Conservation (phyloP, 64 coral and sea anemone species). For the Pachyseris speciosa region DNA sequence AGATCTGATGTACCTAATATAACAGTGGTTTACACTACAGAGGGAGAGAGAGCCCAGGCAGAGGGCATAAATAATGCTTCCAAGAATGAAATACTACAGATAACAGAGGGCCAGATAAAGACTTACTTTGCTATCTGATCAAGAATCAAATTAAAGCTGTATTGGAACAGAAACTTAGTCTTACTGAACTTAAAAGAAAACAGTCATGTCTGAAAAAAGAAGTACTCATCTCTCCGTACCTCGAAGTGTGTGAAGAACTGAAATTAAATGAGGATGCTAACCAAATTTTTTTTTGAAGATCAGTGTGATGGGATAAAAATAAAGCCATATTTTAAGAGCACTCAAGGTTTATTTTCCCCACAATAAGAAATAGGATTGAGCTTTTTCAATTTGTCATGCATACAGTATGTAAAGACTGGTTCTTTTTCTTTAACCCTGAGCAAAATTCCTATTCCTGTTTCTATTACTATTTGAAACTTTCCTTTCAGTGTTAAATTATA, state of each 20-base stretch:
- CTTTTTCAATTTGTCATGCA: not conserved
- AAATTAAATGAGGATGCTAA: too few species aligned
- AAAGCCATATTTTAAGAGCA: not conserved
- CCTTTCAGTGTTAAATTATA: not conserved
- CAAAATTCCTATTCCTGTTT: not conserved
- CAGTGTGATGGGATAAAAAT: not conserved
- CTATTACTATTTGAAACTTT: too few species aligned
- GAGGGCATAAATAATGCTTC: too few species aligned
- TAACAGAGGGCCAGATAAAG: not conserved
- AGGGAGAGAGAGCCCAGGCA: not conserved
- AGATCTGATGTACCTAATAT: not conserved
- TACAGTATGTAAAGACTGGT: not conserved
- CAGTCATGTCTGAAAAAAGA: too few species aligned
- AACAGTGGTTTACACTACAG: not conserved
- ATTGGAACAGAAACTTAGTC: not conserved
- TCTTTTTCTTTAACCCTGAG: not conserved
- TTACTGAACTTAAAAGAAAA: too few species aligned
- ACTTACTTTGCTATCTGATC: not conserved
- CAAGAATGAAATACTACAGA: not conserved
- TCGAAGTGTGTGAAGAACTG: too few species aligned
- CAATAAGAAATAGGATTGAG: not conserved
- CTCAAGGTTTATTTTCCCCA: not conserved
- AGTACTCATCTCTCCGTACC: too few species aligned
- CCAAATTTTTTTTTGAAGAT: too few species aligned
- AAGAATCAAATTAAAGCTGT: not conserved